Percentiles rank a stretch among this genome's conserved stretches.
phyloP scores from a whole-genome alignment of 1,140 invertebrate genomes.

The Himalopsyche phryganea region DNA sequence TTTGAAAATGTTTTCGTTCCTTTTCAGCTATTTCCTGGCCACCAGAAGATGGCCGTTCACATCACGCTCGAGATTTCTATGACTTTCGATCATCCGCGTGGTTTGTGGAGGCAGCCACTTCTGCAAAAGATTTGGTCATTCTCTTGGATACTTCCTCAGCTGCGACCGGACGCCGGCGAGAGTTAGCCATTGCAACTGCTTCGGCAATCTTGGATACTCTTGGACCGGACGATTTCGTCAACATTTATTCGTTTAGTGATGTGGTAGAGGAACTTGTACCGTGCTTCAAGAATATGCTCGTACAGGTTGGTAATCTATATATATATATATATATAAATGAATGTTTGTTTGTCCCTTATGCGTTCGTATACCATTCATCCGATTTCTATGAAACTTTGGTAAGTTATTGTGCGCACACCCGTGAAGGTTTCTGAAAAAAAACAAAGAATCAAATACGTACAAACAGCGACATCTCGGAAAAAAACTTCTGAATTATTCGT shows the following conservation, averaged over 20 bases:
- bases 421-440: too few relatives aligned
- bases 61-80: slow-evolving; percentile 70
- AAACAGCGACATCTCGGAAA: too few relatives aligned
- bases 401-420: too few relatives aligned
- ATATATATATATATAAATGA: too few relatives aligned
- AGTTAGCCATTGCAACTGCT: slow-evolving; percentile 82
- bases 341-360: too few relatives aligned
- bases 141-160: slow-evolving; percentile 87
- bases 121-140: slow-evolving; percentile 94
- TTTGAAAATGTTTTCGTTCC: too few relatives aligned
- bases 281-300: slow-evolving; percentile 84
- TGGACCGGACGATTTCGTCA: slow-evolving; percentile 95
- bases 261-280: slow-evolving; percentile 71
- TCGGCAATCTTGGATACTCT: slow-evolving; percentile 89
- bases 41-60: slow-evolving; percentile 56
- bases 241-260: slow-evolving; percentile 83
- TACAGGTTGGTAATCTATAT: slow-evolving; percentile 66
- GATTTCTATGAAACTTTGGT: too few relatives aligned
- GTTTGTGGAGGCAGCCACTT: slow-evolving; percentile 95
- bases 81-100: slow-evolving; percentile 85
- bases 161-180: slow-evolving; percentile 79
- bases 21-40: slow-evolving; percentile 69
- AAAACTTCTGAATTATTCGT: too few relatives aligned
- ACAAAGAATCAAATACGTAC: too few relatives aligned
- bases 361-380: too few relatives aligned